Base-by-base conservation (phyloP, 2,113 vertebrate genomes). In the Elephas maximus region DNA sequence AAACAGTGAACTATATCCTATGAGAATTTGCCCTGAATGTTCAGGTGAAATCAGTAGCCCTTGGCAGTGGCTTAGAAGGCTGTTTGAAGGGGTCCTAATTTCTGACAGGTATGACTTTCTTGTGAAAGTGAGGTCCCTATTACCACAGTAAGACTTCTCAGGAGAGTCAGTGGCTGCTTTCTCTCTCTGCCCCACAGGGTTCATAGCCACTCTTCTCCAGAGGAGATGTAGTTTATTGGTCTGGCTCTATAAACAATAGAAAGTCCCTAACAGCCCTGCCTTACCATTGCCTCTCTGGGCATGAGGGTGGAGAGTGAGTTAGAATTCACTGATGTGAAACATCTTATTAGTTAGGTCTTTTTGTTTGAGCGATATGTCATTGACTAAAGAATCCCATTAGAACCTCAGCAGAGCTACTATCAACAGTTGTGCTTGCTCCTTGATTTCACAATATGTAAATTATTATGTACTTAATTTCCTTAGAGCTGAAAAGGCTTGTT, bases 111-210 rank as follows among this genome's bases (percentile, higher is more conserved):
- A 1, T 62, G 81, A 24, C 74, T 78, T 83, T 9, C 44, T n/a
- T 8, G 0, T 15, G 33, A 37, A 65, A 60, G 1, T 0, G 5
- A 11, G 3, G 10, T 5, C 2, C 20, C 41, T 48, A 71, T 9
- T 2, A 14, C 57, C 6, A 6, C 11, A 28, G 8, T 0, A 2
- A 2, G 44, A 30, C 26, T 8, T 28, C n/a, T 57, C 53, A 21
- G 10, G 10, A 20, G 71, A 57, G 53, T 51, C 1, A 3, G n/a
- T 0, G 23, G 11, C 26, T n/a, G 5, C 5, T 3, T 17, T 28
- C 3, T 77, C 41, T 62, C 10, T 1, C 8, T 3, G 17, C 8
- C 37, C 21, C 6, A 6, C 17, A 1, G 3, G 17, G 45, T 20
- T 1, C 15, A 5, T 2, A 20, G 6, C 28, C 33, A 18, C 20